A percentile compares a stretch with the other conserved stretches of the same genome.
phyloP scores from a whole-genome alignment of 2,113 vertebrate genomes.

The Myiozetetes cayanensis region DNA sequence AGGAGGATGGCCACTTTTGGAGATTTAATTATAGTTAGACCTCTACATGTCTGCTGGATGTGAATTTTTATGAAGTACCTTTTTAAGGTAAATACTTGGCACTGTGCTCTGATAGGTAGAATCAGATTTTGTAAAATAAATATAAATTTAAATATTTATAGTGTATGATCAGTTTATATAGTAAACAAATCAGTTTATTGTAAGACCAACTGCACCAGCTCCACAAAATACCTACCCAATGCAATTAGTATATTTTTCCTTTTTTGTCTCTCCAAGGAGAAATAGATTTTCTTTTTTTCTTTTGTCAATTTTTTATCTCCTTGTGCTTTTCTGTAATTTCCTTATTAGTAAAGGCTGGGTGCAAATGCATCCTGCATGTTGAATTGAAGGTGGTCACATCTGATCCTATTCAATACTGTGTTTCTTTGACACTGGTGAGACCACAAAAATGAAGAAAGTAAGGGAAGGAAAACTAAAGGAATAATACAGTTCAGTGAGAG shows the following conservation, averaged over 20 bases:
- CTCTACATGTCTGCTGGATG: neutral
- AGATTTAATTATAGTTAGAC: neutral
- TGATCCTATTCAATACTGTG: fast-evolving
- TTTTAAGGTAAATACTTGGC: neutral
- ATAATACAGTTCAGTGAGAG: neutral
- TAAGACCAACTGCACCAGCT: neutral
- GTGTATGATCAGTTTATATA: neutral
- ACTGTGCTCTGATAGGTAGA: neutral
- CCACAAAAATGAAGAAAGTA: neutral
- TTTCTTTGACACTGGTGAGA: neutral
- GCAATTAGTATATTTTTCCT: neutral
- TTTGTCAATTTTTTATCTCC: neutral
- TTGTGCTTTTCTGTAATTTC: neutral
- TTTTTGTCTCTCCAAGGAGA: neutral
- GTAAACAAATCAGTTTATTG: neutral
- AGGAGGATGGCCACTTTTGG: neutral
- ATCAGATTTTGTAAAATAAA: neutral
- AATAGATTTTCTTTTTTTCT: neutral
- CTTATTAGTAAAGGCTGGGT: neutral
- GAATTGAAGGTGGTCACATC: neutral
- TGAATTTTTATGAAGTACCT: neutral
- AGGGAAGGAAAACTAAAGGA: neutral
- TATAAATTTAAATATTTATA: neutral
- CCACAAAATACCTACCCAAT: neutral
- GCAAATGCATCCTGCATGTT: neutral